Percentiles rank a stretch among this genome's conserved stretches.
phyloP scores from a whole-genome alignment of 92 coral and sea anemone genomes.

The Phenganax subtilis region DNA sequence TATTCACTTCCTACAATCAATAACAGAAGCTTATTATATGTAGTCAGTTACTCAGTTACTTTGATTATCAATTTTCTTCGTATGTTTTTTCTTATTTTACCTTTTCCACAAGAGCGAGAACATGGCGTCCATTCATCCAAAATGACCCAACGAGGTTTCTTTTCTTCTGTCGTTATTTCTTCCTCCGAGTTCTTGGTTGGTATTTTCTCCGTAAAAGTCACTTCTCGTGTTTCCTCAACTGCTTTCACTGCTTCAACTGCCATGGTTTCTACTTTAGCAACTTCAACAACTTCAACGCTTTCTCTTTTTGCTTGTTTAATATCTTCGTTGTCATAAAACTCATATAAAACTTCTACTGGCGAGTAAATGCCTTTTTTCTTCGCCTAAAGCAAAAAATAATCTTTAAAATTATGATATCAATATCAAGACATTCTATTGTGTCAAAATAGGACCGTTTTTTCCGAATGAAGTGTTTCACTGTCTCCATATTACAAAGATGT shows the following conservation, averaged over 20 bases:
- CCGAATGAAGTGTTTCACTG: not conserved
- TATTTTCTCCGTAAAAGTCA: not conserved
- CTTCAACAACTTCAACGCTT: slow-evolving; percentile 11
- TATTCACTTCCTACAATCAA: not conserved
- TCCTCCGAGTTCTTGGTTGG: not conserved
- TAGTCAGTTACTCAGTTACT: not conserved
- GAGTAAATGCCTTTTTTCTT: not conserved
- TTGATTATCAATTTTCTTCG: not conserved
- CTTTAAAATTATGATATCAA: not conserved
- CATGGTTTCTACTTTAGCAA: slow-evolving; percentile 5
- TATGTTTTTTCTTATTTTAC: slow-evolving; percentile 30
- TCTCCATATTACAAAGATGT: not conserved
- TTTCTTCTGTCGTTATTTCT: not conserved
- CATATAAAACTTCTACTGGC: not conserved
- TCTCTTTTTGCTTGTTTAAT: slow-evolving; percentile 33
- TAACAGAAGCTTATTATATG: not conserved
- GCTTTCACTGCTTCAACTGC: not conserved
- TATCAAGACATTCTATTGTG: not conserved
- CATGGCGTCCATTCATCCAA: slow-evolving; percentile 59
- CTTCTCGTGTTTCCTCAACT: too few species aligned
- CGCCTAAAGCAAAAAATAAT: not conserved
- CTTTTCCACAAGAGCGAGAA: slow-evolving; percentile 70
- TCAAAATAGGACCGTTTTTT: not conserved
- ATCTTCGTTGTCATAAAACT: not conserved
- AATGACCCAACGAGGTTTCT: slow-evolving; percentile 29